Conservation (phyloP, 2,888 invertebrate genomes). For the Fabriciana adippe region DNA sequence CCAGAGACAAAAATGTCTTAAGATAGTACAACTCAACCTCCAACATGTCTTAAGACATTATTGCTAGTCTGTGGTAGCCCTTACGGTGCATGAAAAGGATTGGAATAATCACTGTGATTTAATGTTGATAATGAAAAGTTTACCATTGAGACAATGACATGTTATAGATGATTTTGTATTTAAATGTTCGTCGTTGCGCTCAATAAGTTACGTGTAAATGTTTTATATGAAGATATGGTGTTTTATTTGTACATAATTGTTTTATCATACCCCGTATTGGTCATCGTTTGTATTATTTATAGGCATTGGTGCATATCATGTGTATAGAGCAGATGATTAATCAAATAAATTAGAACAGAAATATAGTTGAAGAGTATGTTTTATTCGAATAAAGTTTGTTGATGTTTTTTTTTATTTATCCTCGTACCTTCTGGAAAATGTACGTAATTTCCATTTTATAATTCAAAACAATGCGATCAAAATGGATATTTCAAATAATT, state of each 20-base stretch:
- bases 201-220: constrained; percentile 39
- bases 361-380: constrained; percentile 66
- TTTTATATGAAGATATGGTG: constrained; percentile 30
- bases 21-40: neutral
- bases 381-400: constrained; percentile 50
- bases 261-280: constrained; percentile 64
- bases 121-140: constrained; percentile 57
- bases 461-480: too few relatives aligned
- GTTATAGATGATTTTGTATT: constrained; percentile 28
- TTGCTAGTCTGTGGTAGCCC: constrained; percentile 25
- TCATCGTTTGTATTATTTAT: constrained; percentile 79
- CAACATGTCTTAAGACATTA: constrained; percentile 17
- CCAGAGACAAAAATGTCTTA: constrained; percentile 13
- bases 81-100: constrained; percentile 37
- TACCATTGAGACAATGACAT: constrained; percentile 44
- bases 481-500: neutral
- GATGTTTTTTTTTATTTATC: constrained; percentile 11
- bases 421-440: neutral
- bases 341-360: constrained; percentile 81
- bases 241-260: constrained; percentile 57
- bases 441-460: too few relatives aligned
- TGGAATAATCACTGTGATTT: constrained; percentile 66
- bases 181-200: constrained; percentile 36
- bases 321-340: constrained; percentile 82
- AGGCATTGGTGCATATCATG: constrained; percentile 83